Evolutionary conservation across 2,797 vertebrate genomes (phyloP).

Genomic region (Spatula versicolor): DNA sequence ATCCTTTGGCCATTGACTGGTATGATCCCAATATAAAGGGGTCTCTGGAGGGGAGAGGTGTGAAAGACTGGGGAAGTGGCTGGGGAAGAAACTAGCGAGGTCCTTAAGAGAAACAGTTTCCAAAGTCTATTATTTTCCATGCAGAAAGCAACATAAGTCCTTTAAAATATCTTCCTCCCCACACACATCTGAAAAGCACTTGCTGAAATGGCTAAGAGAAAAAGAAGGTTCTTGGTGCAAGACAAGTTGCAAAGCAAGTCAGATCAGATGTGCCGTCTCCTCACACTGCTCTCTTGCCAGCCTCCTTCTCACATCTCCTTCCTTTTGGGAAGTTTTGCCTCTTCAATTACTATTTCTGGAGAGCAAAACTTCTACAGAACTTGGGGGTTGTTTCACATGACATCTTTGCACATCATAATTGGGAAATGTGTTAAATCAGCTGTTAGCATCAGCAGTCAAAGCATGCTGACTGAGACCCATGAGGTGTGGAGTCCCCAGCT

Average conservation of each 20-base stretch:
- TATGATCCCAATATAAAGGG: background rate
- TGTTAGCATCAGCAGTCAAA: constrained; percentile 15
- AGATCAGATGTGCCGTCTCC: background rate
- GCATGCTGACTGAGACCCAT: rapidly evolving
- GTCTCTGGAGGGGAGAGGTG: background rate
- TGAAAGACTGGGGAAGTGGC: background rate
- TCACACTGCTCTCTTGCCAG: background rate
- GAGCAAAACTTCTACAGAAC: background rate
- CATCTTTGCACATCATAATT: constrained; percentile 28
- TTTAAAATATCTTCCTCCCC: background rate
- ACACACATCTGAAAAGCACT: background rate
- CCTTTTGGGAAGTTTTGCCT: background rate
- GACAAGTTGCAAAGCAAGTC: background rate
- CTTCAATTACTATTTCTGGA: background rate
- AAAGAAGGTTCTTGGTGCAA: background rate
- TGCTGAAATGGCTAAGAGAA: background rate
- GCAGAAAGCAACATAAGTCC: background rate
- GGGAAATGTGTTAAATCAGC: constrained; percentile 41
- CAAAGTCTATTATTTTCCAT: background rate
- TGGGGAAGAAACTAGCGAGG: background rate
- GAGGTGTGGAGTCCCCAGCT: background rate
- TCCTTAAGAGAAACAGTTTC: background rate
- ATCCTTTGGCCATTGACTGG: background rate
- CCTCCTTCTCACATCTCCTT: background rate
- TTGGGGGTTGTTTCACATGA: background rate